Evolutionary conservation across 1,140 invertebrate species (phyloP).

Genomic region (Brevipalpus yothersi): DNA sequence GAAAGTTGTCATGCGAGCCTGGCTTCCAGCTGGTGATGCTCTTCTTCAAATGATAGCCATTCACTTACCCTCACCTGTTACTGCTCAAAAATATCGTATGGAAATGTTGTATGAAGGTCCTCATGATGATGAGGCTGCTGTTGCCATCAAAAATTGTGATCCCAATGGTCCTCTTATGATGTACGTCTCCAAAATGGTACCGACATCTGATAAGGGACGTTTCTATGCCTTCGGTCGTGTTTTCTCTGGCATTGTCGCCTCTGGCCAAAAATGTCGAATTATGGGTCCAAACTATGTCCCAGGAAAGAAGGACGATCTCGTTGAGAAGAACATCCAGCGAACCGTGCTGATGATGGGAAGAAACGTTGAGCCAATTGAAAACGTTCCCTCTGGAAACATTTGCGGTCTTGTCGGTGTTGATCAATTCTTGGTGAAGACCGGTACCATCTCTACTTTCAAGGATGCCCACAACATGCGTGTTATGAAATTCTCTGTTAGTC

Average conservation of each 20-base stretch:
- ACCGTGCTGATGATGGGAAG: slow-evolving; percentile 99
- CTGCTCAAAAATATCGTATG: slow-evolving; percentile 96
- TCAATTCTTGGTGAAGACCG: slow-evolving; percentile 97
- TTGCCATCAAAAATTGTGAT: slow-evolving; percentile 62
- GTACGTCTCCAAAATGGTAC: slow-evolving; percentile 99
- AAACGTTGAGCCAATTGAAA: slow-evolving; percentile 96
- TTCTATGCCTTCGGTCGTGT: slow-evolving; percentile 99
- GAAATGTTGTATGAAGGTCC: slow-evolving; percentile 98
- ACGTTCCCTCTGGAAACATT: slow-evolving; percentile 98
- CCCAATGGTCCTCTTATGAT: slow-evolving; percentile 94
- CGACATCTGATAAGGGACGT: slow-evolving; percentile 94
- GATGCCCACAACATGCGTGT: slow-evolving; percentile 96
- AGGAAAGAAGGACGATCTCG: slow-evolving; percentile 97
- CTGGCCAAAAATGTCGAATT: slow-evolving; percentile 85
- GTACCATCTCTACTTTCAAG: slow-evolving; percentile 95
- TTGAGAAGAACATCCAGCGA: slow-evolving; percentile 93
- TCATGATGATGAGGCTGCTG: slow-evolving; percentile 80
- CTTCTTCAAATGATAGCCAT: slow-evolving; percentile 99
- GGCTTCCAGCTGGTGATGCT: slow-evolving; percentile 97
- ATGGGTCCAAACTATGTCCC: slow-evolving; percentile 95
- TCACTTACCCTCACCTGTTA: slow-evolving; percentile 93
- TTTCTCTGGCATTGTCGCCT: slow-evolving; percentile 85
- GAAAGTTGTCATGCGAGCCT: slow-evolving; percentile 92
- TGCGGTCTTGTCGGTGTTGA: slow-evolving; percentile 98
- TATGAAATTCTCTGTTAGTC: slow-evolving; percentile 97